Evolutionary conservation across 2,888 invertebrate genomes (phyloP), one percentile per base, ranked within the genome.

Genomic region (Rhamphomyia laevipes): DNA sequence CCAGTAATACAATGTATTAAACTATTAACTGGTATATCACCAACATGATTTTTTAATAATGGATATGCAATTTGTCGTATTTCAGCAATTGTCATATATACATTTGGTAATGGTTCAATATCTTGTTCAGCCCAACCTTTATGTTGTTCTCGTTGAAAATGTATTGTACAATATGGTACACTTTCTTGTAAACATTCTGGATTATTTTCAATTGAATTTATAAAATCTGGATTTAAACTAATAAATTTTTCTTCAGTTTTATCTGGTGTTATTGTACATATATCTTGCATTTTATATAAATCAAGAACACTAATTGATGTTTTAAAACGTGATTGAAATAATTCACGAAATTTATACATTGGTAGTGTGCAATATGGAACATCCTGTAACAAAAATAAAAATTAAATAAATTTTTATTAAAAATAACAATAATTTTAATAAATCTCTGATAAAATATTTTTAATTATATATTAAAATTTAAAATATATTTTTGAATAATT

Each of bases 51-150:
- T 51, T 68, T 65, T 3, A 71, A 47, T 40, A 71, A 52, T 3
- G 67, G 65, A 58, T 68, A 67, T 4, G 70, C 63, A 17, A 71
- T 58, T 43, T 65, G 57, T 45, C 68, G 65, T 35, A 70, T 65
- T 51, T 71, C 68, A 1, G 63, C 53, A 33, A 71, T 67, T 18
- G 63, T 67, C 70, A 71, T 70, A 37, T 56, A 63, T 1, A 81
- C 72, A 58, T 77, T 77, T 1, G 80, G 80, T 43, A 78, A 66
- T 4, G 78, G 75, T 35, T 78, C 76, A 56, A 81, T 78, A 62
- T 84, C 82, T 60, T 84, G 82, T 63, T 87, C 87, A 4, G 84
- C 83, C 83, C 86, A 87, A 45, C 84, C 84, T 62, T 78, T 76
- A 59, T 77, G 80, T 30, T 78, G 75, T 51, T 80, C 82, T 2